Conservation (phyloP, 2,113 vertebrate genomes). For the Probosciger aterrimus region DNA sequence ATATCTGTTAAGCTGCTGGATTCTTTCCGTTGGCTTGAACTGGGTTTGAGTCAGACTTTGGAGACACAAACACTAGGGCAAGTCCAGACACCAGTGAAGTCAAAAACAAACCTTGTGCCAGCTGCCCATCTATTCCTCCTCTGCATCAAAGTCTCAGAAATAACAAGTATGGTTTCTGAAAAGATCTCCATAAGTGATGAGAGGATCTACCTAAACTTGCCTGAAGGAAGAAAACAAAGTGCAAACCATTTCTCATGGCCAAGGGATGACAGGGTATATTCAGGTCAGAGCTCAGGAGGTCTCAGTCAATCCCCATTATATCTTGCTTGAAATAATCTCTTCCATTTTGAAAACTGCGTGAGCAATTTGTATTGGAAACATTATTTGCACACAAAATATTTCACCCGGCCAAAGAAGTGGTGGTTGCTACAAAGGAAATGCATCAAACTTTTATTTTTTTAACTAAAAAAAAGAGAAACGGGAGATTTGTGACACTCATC, state of each 20-base stretch:
- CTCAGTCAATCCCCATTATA: background rate
- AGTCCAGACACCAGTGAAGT: constrained; percentile 40
- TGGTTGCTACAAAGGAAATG: background rate
- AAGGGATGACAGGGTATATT: background rate
- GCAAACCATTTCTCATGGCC: background rate
- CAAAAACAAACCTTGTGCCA: constrained; percentile 53
- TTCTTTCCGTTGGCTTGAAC: constrained; percentile 40
- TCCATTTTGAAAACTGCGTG: background rate
- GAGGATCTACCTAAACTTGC: background rate
- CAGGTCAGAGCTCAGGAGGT: background rate
- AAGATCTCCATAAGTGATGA: background rate
- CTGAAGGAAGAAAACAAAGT: background rate
- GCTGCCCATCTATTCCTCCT: constrained; percentile 26
- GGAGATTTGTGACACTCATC: background rate
- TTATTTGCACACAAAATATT: background rate
- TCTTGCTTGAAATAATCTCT: background rate
- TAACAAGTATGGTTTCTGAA: background rate
- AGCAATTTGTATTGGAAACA: background rate
- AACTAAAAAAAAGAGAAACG: background rate
- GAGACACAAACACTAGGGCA: constrained; percentile 46
- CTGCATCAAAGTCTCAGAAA: background rate
- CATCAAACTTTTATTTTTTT: background rate
- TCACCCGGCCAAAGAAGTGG: background rate
- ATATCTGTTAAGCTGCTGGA: background rate
- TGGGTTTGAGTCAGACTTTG: constrained; percentile 47